Evolutionary conservation across 2,888 invertebrate species (phyloP).

Genomic region (Ochropleura leucogaster): DNA sequence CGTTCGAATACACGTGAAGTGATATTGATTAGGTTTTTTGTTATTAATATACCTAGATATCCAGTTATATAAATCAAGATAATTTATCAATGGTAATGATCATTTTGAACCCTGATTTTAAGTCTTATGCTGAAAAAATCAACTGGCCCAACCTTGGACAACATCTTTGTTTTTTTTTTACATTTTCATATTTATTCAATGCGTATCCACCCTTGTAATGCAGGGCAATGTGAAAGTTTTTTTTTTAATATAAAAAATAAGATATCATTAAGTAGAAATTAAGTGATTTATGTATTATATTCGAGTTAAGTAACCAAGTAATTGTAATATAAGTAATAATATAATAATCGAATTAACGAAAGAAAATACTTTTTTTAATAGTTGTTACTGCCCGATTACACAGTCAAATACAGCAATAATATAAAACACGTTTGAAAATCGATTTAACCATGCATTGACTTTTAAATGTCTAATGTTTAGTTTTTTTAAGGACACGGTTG

Average conservation of each 20-base stretch:
- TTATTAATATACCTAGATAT: not conserved
- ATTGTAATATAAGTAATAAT: constrained; percentile 6
- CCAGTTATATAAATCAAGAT: not conserved
- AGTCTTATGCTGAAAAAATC: constrained; percentile 43
- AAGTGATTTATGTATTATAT: constrained; percentile 55
- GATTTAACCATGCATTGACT: not conserved
- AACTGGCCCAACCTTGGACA: constrained; percentile 19
- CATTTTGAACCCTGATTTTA: not conserved
- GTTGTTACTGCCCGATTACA: constrained; percentile 4
- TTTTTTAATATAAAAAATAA: constrained; percentile 17
- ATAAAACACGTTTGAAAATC: not conserved
- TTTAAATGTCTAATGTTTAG: not conserved
- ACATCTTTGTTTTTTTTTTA: constrained; percentile 40
- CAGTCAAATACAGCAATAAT: not conserved
- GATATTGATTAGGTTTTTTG: not conserved
- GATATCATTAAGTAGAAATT: constrained; percentile 59
- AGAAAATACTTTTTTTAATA: not conserved
- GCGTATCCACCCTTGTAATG: constrained; percentile 16
- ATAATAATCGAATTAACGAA: not conserved
- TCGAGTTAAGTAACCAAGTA: constrained; percentile 53
- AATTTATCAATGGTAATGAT: not conserved
- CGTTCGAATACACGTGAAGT: too few species aligned
- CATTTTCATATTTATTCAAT: constrained; percentile 27
- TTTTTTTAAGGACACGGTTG: too few species aligned
- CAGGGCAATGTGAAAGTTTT: constrained; percentile 22